Conservation (phyloP, 1,140 invertebrate genomes). For the Nebria ingens region DNA sequence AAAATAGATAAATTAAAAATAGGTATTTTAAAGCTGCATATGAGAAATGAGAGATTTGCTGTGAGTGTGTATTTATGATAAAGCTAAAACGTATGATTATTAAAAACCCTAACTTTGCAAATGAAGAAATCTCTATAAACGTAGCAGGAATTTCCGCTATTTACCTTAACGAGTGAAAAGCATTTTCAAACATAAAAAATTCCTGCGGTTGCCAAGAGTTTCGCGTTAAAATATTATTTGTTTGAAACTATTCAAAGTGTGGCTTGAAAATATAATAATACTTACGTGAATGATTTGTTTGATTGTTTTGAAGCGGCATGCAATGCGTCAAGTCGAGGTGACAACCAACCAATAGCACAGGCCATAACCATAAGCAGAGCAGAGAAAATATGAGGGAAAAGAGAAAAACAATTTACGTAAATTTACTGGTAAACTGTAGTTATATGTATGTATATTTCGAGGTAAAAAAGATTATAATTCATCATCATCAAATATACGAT, state of each 20-base stretch:
- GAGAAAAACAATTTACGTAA: constrained; percentile 45
- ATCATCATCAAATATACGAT: background rate
- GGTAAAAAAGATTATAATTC: constrained; percentile 4
- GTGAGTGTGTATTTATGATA: background rate
- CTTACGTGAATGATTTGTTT: constrained; percentile 59
- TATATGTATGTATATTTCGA: constrained; percentile 13
- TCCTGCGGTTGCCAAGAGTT: too few species aligned
- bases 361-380: constrained; percentile 61
- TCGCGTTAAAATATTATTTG: background rate
- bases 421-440: constrained; percentile 29
- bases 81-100: background rate
- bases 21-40: background rate
- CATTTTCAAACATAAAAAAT: too few species aligned
- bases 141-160: background rate
- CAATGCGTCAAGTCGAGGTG: constrained; percentile 48
- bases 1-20: too few species aligned
- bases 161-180: too few species aligned
- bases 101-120: background rate
- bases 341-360: constrained; percentile 53
- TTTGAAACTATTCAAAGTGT: background rate
- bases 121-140: background rate
- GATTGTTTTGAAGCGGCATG: constrained; percentile 57
- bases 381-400: constrained; percentile 61
- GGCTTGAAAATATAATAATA: constrained; percentile 33
- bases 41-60: background rate